A percentile compares a stretch with the other conserved stretches of the same genome.
phyloP scores from a whole-genome alignment of 2,888 invertebrate genomes.

The Agrotis clavis region DNA sequence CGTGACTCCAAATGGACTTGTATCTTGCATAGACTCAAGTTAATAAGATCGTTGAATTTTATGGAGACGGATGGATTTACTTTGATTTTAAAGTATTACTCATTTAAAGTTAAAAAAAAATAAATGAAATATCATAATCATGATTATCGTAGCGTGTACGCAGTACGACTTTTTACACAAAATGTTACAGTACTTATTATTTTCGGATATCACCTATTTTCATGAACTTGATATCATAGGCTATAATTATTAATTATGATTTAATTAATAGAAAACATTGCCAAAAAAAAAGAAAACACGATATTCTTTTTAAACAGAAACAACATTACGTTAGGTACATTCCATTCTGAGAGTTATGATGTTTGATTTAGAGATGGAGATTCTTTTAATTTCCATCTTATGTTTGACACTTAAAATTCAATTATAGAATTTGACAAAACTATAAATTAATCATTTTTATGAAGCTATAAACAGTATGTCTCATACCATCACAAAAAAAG shows the following conservation, averaged over 20 bases:
- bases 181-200: no score
- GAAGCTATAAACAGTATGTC: constrained; percentile 5
- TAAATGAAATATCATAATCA: neutral
- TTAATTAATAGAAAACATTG: no score
- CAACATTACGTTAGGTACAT: no score
- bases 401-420: neutral
- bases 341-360: no score
- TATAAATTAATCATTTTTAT: neutral
- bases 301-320: no score
- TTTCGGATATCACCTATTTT: no score
- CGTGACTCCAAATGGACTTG: constrained; percentile 31
- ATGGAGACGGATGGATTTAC: constrained; percentile 6
- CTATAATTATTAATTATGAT: no score
- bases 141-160: neutral
- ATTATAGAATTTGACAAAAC: neutral
- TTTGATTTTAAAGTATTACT: neutral
- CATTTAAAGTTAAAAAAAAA: neutral
- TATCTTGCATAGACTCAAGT: constrained; percentile 36
- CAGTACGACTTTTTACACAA: no score
- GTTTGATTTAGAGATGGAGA: neutral
- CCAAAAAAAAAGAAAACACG: no score
- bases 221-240: no score
- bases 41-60: constrained; percentile 50
- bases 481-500: constrained; percentile 9
- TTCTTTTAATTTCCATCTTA: neutral